Percentiles rank a stretch among this genome's conserved stretches.
phyloP scores from a whole-genome alignment of 2,797 vertebrate genomes.

The Semotilus atromaculatus region DNA sequence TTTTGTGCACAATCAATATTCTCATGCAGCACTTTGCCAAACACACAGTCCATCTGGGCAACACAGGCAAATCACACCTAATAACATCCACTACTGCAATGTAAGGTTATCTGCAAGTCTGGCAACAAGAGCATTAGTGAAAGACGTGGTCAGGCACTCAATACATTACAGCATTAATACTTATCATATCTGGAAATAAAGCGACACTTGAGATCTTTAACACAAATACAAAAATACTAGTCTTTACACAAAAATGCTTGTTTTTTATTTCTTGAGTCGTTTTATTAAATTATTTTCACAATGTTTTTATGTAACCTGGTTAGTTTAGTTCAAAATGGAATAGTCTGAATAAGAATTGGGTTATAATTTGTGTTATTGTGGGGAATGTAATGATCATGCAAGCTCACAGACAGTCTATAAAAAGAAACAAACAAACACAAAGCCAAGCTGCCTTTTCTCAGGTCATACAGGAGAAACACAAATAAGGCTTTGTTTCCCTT shows the following conservation, averaged over 20 bases:
- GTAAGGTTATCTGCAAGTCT: not conserved
- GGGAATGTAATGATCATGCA: conserved; percentile 23
- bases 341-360: not conserved
- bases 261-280: not conserved
- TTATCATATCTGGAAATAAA: not conserved
- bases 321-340: not conserved
- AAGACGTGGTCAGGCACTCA: not conserved
- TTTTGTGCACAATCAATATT: conserved; percentile 16
- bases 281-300: not conserved
- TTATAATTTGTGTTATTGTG: conserved; percentile 7
- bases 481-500: not conserved
- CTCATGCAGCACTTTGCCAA: not conserved
- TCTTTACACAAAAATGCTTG: not conserved
- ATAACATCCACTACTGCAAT: not conserved
- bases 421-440: conserved; percentile 6
- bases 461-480: not conserved
- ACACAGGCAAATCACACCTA: not conserved
- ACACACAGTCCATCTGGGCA: not conserved
- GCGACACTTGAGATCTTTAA: not conserved
- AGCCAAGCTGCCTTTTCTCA: not conserved
- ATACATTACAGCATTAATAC: not conserved
- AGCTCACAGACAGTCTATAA: not conserved
- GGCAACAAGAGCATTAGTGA: not conserved
- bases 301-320: not conserved
- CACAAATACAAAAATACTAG: not conserved